phyloP scores from a whole-genome alignment of 2,113 vertebrate genomes.

The Apodemus speciosus region DNA sequence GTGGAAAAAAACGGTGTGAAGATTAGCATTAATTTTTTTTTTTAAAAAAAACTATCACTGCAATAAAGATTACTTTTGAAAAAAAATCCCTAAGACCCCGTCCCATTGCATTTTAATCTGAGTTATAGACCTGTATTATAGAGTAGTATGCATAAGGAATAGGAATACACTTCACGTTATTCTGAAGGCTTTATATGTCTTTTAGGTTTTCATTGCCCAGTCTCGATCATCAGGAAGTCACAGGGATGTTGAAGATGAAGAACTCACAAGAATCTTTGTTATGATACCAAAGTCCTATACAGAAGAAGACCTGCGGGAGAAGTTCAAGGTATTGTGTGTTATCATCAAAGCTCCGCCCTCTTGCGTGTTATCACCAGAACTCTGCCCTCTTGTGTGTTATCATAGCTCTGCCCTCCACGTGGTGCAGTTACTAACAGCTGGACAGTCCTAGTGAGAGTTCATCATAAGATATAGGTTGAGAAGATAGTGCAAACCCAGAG shows the following conservation, averaged over 20 bases:
- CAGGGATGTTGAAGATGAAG: slow-evolving; percentile 95
- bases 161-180: slow-evolving; percentile 3
- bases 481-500: not conserved
- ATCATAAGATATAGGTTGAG: not conserved
- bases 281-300: slow-evolving; percentile 96
- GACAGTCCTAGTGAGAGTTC: not conserved
- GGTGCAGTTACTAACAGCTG: not conserved
- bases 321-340: slow-evolving; percentile 89
- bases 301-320: slow-evolving; percentile 94
- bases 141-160: not conserved
- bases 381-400: not conserved
- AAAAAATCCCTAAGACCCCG: not conserved
- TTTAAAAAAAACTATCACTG: not conserved
- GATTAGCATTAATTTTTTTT: not conserved
- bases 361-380: not conserved
- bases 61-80: slow-evolving; percentile 1
- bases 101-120: not conserved
- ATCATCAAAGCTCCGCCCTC: not conserved
- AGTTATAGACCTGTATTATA: not conserved
- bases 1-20: not conserved
- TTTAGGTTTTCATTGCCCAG: slow-evolving; percentile 94
- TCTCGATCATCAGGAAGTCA: slow-evolving; percentile 93
- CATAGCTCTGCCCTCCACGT: not conserved
- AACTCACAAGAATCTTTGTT: slow-evolving; percentile 96
- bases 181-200: not conserved